A percentile compares a stretch with the other conserved stretches of the same genome.
These are phyloP conservation scores for Sebastes fasciatus DNA, from an alignment of 2,113 vertebrate genomes.

Conservation along the genomic window DNA sequence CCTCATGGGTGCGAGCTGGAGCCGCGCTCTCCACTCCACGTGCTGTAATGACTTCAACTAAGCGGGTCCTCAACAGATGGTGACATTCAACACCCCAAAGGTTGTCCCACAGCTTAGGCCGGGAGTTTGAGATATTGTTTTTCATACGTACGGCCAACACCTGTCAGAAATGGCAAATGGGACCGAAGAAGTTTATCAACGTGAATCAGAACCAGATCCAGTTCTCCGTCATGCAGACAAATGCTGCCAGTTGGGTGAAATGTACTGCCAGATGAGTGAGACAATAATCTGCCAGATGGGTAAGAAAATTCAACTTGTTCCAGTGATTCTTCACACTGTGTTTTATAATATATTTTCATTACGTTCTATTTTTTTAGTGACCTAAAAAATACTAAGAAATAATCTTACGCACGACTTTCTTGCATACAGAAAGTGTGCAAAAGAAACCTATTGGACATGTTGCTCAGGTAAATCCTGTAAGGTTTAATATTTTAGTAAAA, in stretches of 20 bases:
- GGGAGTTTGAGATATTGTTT: constrained; percentile 57
- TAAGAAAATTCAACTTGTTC: neutral
- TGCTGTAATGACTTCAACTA: constrained; percentile 62
- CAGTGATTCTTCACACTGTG: neutral
- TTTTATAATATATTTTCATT: constrained; percentile 11
- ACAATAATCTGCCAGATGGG: constrained; percentile 4
- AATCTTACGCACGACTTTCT: neutral
- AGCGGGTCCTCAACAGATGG: constrained; percentile 79
- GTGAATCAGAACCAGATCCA: constrained; percentile 23
- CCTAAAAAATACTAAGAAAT: neutral
- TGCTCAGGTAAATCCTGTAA: neutral
- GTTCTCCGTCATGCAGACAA: constrained; percentile 10
- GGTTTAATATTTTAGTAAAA: neutral
- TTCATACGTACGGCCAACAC: constrained; percentile 55
- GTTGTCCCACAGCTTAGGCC: constrained; percentile 59
- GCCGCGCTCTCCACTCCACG: constrained; percentile 32
- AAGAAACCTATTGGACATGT: neutral
- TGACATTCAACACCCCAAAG: constrained; percentile 79
- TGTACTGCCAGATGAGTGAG: neutral
- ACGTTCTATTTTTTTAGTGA: neutral
- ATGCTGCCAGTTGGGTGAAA: constrained; percentile 40
- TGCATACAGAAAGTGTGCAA: neutral
- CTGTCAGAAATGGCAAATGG: constrained; percentile 59
- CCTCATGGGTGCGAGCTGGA: constrained; percentile 46
- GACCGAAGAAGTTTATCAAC: constrained; percentile 25